Conservation (phyloP, 2,113 vertebrate genomes). For the Sinosuthora webbiana region DNA sequence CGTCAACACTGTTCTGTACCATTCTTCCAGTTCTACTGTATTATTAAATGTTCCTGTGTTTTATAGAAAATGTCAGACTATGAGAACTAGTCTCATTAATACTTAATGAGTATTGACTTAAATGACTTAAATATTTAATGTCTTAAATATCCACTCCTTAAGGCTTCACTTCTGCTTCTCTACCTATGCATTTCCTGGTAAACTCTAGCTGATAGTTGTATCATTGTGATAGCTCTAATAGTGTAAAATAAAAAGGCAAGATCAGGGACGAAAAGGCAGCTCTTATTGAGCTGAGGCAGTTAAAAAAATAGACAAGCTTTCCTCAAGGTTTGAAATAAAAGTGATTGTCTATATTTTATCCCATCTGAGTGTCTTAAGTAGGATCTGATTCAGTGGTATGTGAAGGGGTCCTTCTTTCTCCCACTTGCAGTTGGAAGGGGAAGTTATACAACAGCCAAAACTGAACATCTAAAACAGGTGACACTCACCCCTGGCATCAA, state of each 20-base stretch:
- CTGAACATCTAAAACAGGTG: not conserved
- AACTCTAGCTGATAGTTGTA: not conserved
- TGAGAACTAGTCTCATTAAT: not conserved
- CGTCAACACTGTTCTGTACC: not conserved
- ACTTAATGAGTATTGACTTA: too few relatives aligned
- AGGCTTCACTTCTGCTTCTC: not conserved
- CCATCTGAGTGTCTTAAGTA: not conserved
- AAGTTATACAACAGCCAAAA: not conserved
- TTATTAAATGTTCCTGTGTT: not conserved
- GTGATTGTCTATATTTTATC: not conserved
- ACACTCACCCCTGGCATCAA: not conserved
- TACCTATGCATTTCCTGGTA: not conserved
- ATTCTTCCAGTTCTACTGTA: not conserved
- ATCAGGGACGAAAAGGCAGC: not conserved
- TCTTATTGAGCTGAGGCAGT: not conserved
- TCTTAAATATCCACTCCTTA: not conserved
- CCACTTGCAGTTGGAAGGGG: not conserved
- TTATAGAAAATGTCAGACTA: not conserved
- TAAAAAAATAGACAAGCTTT: not conserved
- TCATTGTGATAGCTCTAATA: not conserved
- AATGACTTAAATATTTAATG: not conserved
- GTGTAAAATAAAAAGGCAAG: not conserved
- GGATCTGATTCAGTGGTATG: not conserved
- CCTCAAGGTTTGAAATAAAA: not conserved
- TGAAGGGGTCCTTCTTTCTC: not conserved